A percentile compares a stretch with the other conserved stretches of the same genome.
phyloP scores from a whole-genome alignment of 1,140 invertebrate species.

The Cotesia vestalis region DNA sequence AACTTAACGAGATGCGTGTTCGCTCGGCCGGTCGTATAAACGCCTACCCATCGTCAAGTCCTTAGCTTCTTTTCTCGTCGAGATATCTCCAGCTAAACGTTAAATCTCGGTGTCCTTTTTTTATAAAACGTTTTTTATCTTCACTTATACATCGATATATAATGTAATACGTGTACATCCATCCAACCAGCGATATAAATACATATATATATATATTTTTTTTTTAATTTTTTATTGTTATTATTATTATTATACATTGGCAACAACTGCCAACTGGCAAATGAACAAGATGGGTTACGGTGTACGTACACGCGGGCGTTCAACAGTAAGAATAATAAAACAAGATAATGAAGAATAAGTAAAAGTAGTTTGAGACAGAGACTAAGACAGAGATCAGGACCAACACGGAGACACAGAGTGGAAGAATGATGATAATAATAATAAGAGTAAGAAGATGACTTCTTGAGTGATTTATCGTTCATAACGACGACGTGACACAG shows the following conservation, averaged over 20 bases:
- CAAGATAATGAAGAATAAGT: no score
- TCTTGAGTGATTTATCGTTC: constrained; percentile 37
- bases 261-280: constrained; percentile 16
- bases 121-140: neutral
- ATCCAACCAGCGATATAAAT: neutral
- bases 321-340: neutral
- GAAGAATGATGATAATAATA: neutral
- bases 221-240: no score
- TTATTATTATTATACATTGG: no score
- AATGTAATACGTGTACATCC: no score
- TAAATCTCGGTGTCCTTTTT: neutral
- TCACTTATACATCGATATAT: neutral
- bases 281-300: neutral
- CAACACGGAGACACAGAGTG: neutral
- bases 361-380: no score
- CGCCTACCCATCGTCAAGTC: constrained; percentile 39
- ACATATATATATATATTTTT: neutral
- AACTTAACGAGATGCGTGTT: constrained; percentile 53
- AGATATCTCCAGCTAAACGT: constrained; percentile 2
- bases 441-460: neutral
- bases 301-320: constrained; percentile 3
- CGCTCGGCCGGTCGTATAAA: constrained; percentile 33
- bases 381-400: neutral
- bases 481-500: constrained; percentile 36
- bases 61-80: constrained; percentile 39